Percentiles rank a stretch among this genome's conserved stretches.
phyloP scores from a whole-genome alignment of 2,113 vertebrate genomes.

The Corythaixoides concolor region DNA sequence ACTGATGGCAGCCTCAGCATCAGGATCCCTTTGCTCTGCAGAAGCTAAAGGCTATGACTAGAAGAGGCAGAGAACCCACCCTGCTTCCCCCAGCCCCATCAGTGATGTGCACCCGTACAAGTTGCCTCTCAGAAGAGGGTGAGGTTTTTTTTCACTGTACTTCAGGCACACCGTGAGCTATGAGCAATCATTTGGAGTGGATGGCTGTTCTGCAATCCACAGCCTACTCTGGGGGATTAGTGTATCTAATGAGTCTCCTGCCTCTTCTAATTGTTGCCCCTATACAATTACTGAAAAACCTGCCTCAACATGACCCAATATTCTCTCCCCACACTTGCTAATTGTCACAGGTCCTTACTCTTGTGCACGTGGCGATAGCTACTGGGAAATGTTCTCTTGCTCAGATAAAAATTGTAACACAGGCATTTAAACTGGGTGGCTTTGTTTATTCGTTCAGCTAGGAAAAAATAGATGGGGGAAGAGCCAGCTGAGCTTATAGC shows the following conservation, averaged over 20 bases:
- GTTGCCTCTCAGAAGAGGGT: background rate
- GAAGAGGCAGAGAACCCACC: background rate
- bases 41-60: background rate
- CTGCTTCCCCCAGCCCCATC: background rate
- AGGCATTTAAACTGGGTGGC: conserved; percentile 29
- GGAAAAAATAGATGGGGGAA: background rate
- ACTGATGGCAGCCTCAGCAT: background rate
- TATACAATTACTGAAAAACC: conserved; percentile 59
- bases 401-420: conserved; percentile 40
- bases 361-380: conserved; percentile 13
- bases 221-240: conserved; percentile 59
- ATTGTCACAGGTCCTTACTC: conserved; percentile 14
- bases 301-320: conserved; percentile 60
- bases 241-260: conserved; percentile 45
- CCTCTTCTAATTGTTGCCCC: conserved; percentile 54
- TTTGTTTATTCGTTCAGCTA: conserved; percentile 38
- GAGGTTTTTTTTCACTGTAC: background rate
- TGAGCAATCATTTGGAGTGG: conserved; percentile 41
- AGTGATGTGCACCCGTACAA: background rate
- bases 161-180: conserved; percentile 34
- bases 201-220: conserved; percentile 52
- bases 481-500: conserved; percentile 6
- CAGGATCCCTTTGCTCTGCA: background rate
- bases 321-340: conserved; percentile 28
- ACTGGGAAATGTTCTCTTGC: conserved; percentile 38